Evolutionary conservation across 1,140 invertebrate genomes (phyloP), one percentile per base, ranked within the genome.

Genomic region (Drosophila ogumai): DNA sequence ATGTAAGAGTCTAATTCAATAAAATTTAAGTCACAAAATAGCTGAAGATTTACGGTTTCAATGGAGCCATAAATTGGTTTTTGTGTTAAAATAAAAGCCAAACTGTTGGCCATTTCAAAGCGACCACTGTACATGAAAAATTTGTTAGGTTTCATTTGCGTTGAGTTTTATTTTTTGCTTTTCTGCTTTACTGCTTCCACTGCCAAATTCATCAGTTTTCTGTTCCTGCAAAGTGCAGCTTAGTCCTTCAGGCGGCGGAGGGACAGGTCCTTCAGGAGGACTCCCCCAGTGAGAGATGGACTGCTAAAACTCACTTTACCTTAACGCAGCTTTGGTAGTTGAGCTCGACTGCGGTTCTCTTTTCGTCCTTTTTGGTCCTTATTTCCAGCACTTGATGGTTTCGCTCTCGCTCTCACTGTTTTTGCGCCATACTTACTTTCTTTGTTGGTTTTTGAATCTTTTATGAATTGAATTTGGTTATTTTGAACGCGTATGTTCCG

Each of bases 391-490:
- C 17, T 50, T 50, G 49, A 50, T 50, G 49, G 49, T 50, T 50
- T 50, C 49, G 49, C 28, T 31, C 47, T 32, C 49, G n/a, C 46
- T 72, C 44, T 60, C 34, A 54, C 46, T 40, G 34, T 50, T 40
- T 57, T 71, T 63, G 49, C 38, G 47, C 28, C 31, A 40, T 44
- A 61, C 52, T 50, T 44, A 61, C 52, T 56, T 58, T 66, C 65
- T 60, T 80, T 80, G 78, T 79, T 79, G 78, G 76, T 82, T 87
- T 82, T 81, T 90, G 85, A 90, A 90, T 90, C 75, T 85, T 90
- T 90, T 90, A 90, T 90, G 78, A 90, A 85, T 90, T 90, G 86
- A 90, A 90, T 90, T 90, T 85, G 77, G 81, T 88, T 90, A 90
- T 88, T 88, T 88, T 85, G 78, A 85, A 74, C 85, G 84, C 84